Evolutionary conservation across 2,888 invertebrate genomes (phyloP).

Genomic region (Leucoma salicis): DNA sequence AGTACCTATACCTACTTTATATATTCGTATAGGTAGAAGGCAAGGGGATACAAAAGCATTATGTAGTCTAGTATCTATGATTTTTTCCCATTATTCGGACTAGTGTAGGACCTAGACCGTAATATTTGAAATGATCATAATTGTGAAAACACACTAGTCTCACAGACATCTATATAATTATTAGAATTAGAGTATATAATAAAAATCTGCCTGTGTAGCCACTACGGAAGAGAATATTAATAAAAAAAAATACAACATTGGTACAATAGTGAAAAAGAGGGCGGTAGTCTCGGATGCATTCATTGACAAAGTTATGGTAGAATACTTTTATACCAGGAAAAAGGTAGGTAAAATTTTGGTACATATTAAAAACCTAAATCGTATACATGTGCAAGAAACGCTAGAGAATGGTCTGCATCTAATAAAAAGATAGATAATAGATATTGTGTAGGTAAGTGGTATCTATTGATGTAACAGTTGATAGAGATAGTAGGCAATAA

Average conservation of each 20-base stretch:
- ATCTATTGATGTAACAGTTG: conserved; percentile 26
- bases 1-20: too few relatives aligned
- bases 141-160: background rate
- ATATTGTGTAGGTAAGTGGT: conserved; percentile 29
- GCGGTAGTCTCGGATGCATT: conserved; percentile 77
- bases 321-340: conserved; percentile 29
- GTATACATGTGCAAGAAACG: conserved; percentile 55
- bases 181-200: background rate
- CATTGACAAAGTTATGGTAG: conserved; percentile 53
- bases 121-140: conserved; percentile 22
- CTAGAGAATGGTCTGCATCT: conserved; percentile 57
- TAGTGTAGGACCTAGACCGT: conserved; percentile 15
- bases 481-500: conserved; percentile 3
- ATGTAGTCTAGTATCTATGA: background rate
- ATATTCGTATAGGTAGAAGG: background rate
- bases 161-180: background rate
- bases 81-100: background rate
- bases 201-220: conserved; percentile 27
- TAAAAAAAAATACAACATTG: conserved; percentile 65
- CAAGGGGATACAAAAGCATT: background rate
- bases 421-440: conserved; percentile 33
- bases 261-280: conserved; percentile 81
- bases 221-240: conserved; percentile 36
- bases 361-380: conserved; percentile 32
- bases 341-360: conserved; percentile 26